Conservation (phyloP, 2,888 invertebrate species). For the Nomada goodeniana region DNA sequence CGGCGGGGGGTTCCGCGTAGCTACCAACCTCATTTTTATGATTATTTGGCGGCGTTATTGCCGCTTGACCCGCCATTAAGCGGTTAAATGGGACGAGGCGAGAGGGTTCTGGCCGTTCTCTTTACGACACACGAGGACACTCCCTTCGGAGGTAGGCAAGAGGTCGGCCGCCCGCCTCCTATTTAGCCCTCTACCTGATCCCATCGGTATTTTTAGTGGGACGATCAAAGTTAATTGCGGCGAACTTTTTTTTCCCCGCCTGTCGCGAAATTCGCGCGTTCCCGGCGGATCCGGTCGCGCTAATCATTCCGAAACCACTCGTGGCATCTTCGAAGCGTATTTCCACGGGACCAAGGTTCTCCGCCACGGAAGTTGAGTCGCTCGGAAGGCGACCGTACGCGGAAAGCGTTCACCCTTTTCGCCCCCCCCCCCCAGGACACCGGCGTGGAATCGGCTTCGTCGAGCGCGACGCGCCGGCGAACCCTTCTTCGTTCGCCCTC, state of each 20-base stretch:
- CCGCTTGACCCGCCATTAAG: slow-evolving; percentile 80
- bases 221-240: slow-evolving; percentile 50
- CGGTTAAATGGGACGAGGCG: slow-evolving; percentile 76
- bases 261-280: background rate
- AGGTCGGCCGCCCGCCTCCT: slow-evolving; percentile 51
- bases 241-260: slow-evolving; percentile 16
- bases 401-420: background rate
- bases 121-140: slow-evolving; percentile 65
- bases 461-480: background rate
- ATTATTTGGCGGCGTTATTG: slow-evolving; percentile 80
- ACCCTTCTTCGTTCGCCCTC: slow-evolving; percentile 18
- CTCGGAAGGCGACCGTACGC: no score
- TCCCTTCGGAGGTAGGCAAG: slow-evolving; percentile 54
- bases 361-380: background rate
- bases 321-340: background rate
- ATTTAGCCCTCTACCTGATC: slow-evolving; percentile 52
- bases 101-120: slow-evolving; percentile 60
- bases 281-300: slow-evolving; percentile 24
- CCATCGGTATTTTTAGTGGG: slow-evolving; percentile 31
- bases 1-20: slow-evolving; percentile 70
- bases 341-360: no score
- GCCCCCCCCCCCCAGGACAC: background rate
- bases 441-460: slow-evolving; percentile 26
- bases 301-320: background rate
- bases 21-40: slow-evolving; percentile 79